Conservation (phyloP, 2,797 vertebrate genomes). For the Rhodeus uyekii region DNA sequence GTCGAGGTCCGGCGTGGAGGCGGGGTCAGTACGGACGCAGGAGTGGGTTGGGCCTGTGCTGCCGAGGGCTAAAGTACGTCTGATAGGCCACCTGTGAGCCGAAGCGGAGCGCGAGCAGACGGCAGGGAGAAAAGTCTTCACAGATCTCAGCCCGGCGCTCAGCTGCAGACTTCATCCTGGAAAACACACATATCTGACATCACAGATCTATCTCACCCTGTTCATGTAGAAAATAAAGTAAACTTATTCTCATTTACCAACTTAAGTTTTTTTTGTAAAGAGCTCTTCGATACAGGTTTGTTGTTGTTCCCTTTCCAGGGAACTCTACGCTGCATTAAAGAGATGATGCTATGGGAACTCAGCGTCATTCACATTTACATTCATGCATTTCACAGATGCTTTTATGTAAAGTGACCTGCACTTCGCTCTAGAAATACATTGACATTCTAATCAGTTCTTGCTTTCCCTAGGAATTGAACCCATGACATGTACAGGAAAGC, state of each 20-base stretch:
- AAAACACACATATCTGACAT: neutral
- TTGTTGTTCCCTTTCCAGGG: neutral
- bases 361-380: no score
- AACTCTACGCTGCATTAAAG: neutral
- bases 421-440: no score
- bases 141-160: conserved; percentile 87
- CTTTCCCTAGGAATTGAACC: no score
- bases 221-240: neutral
- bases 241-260: neutral
- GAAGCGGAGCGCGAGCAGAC: conserved; percentile 72
- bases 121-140: conserved; percentile 85
- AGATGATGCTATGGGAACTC: neutral
- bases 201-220: neutral
- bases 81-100: conserved; percentile 84
- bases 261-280: neutral
- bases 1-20: neutral
- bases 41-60: conserved; percentile 22
- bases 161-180: conserved; percentile 71
- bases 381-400: no score
- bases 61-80: conserved; percentile 74
- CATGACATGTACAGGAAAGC: no score
- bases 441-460: no score
- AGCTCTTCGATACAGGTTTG: neutral
- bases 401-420: no score
- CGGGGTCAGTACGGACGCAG: conserved; percentile 52